Base-by-base conservation (phyloP, 2,888 invertebrate genomes). In the Epistrophella euchroma region DNA sequence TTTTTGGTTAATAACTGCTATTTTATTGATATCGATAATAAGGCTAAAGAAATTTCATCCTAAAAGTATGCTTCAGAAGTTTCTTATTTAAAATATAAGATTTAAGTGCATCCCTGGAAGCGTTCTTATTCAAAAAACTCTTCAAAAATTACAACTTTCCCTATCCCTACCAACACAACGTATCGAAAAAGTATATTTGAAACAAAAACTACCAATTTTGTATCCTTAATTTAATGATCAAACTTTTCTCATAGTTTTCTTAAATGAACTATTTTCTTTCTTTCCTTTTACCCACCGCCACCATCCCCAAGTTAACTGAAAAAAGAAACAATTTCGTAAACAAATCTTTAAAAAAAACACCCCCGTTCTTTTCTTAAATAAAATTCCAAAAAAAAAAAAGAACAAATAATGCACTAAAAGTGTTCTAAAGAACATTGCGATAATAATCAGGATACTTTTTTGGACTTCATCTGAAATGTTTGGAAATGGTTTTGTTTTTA, bases 401-500 rank as follows among this genome's bases (percentile, higher is more conserved):
- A 60, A 62, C 55, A 80, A 80, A 80, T 43, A 75, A 32, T 74
- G 80, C 73, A 77, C 64, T 73, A 64, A 73, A 66, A 72, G 62
- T 52, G 40, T 32, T 35, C 15, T 22, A 40, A 60, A 22, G 25
- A 64, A 64, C 56, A 74, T 37, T 35, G 52, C 68, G 62, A 73
- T 78, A 73, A 78, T 68, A 70, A 64, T 68, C n/a, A 45, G 73
- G 58, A 45, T 22, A 37, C 37, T 58, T 50, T 43, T 71, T 19
- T 52, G 60, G 40, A 74, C 35, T 66, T 68, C 35, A 58, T 37
- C 6, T 13, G 15, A 19, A 22, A 45, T 64, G 45, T 43, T 47
- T 47, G 17, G 17, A 45, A 43, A 17, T 77, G 28, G 37, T 50
- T 68, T 83, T 73, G 62, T 74, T 74, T 56, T 56, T n/a, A 2